A percentile compares a stretch with the other conserved stretches of the same genome.
Conservation (phyloP, 2,888 invertebrate species). For the Ennomos quercinarius region DNA sequence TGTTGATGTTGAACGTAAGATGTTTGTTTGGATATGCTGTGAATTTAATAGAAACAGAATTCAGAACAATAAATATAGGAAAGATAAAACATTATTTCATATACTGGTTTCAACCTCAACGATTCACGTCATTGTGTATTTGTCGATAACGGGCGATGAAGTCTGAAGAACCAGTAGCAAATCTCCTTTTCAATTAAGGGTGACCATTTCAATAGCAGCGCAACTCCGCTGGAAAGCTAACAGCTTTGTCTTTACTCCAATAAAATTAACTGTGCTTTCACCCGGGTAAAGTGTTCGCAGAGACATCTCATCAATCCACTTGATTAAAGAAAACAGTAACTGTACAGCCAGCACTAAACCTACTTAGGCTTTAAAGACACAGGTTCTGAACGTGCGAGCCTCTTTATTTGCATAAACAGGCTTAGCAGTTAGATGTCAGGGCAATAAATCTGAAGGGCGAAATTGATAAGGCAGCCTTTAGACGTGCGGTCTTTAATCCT, state of each 20-base stretch:
- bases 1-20: too few species aligned
- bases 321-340: slow-evolving; percentile 20
- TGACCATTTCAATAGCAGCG: neutral
- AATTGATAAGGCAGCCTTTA: slow-evolving; percentile 43
- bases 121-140: too few species aligned
- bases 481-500: slow-evolving; percentile 3
- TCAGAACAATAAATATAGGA: too few species aligned
- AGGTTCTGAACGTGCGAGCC: slow-evolving; percentile 45
- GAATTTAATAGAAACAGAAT: too few species aligned
- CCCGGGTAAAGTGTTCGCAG: neutral
- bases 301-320: slow-evolving; percentile 8
- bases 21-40: too few species aligned
- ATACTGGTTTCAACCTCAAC: too few species aligned
- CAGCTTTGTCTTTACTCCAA: neutral
- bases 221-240: slow-evolving; percentile 1
- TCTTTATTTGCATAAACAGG: slow-evolving; percentile 51
- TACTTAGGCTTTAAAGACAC: slow-evolving; percentile 41
- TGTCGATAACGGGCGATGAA: too few species aligned
- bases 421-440: slow-evolving; percentile 44
- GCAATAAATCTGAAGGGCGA: slow-evolving; percentile 46
- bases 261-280: slow-evolving; percentile 7
- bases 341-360: slow-evolving; percentile 41
- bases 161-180: too few species aligned
- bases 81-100: too few species aligned
- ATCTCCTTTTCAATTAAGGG: neutral